phyloP scores from a whole-genome alignment of 2,797 vertebrate species.

The Tenualosa ilisha region DNA sequence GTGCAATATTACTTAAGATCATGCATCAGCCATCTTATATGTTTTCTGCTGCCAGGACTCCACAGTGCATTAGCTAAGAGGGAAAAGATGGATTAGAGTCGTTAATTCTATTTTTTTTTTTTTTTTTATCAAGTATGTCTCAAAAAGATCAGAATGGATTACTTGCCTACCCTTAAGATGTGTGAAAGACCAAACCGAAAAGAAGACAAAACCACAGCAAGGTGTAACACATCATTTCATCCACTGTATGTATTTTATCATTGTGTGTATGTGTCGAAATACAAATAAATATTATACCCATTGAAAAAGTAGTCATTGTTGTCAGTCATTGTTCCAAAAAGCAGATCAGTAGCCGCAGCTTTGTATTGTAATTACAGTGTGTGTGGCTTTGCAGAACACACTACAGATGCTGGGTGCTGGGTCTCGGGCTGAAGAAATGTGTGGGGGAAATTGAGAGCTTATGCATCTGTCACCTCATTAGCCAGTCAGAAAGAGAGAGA shows the following conservation, averaged over 20 bases:
- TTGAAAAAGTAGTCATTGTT: neutral
- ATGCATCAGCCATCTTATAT: neutral
- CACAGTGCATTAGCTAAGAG: constrained; percentile 23
- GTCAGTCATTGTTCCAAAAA: constrained; percentile 1
- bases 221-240: neutral
- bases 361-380: constrained; percentile 13
- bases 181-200: neutral
- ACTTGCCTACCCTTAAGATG: neutral
- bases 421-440: neutral
- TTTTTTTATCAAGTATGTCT: constrained; percentile 1
- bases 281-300: neutral
- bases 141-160: neutral
- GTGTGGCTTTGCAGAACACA: neutral
- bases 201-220: neutral
- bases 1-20: neutral
- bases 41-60: neutral
- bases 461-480: constrained; percentile 20
- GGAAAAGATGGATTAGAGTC: neutral
- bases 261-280: neutral
- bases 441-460: constrained; percentile 7
- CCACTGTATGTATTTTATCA: too few relatives aligned
- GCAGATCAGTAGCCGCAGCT: neutral
- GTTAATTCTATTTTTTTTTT: neutral
- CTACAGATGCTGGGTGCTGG: constrained; percentile 14
- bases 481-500: neutral